Percentiles rank a stretch among this genome's conserved stretches.
Evolutionary conservation across 1,140 invertebrate species (phyloP).

Genomic region (Cotesia glomerata): DNA sequence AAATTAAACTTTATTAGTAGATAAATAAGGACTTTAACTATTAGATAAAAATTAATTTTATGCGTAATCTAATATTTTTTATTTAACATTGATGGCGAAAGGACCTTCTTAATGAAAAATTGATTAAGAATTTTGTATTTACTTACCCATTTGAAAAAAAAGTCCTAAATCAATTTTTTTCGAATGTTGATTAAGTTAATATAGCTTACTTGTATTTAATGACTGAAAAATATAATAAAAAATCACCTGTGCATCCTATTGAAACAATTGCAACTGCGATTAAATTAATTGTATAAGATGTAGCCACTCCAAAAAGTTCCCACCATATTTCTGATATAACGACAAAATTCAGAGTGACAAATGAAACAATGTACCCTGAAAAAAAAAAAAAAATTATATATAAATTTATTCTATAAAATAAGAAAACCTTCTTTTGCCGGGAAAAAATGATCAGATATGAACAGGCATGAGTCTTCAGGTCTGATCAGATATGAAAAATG

Average conservation of each 20-base stretch:
- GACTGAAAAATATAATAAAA: constrained; percentile 20
- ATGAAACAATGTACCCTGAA: constrained; percentile 82
- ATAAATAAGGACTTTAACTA: too few relatives aligned
- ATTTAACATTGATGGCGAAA: too few relatives aligned
- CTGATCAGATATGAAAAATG: too few relatives aligned
- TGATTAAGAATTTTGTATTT: too few relatives aligned
- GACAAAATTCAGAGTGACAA: constrained; percentile 81
- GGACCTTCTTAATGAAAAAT: too few relatives aligned
- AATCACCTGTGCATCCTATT: constrained; percentile 82
- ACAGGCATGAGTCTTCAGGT: too few relatives aligned
- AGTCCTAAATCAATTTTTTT: too few relatives aligned
- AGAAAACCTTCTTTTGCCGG: background rate
- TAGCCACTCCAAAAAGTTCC: constrained; percentile 75
- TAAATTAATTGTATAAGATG: constrained; percentile 82
- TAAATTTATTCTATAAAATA: background rate
- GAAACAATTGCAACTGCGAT: constrained; percentile 84
- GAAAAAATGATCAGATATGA: too few relatives aligned
- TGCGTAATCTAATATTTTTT: too few relatives aligned
- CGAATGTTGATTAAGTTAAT: background rate
- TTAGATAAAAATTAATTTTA: too few relatives aligned
- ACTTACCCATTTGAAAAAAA: too few relatives aligned
- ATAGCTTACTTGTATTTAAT: background rate
- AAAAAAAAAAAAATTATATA: constrained; percentile 36
- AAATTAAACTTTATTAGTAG: too few relatives aligned
- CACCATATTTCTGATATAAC: constrained; percentile 85